Base-by-base conservation (phyloP, 2,797 vertebrate species). In the Pipistrellus kuhlii region DNA sequence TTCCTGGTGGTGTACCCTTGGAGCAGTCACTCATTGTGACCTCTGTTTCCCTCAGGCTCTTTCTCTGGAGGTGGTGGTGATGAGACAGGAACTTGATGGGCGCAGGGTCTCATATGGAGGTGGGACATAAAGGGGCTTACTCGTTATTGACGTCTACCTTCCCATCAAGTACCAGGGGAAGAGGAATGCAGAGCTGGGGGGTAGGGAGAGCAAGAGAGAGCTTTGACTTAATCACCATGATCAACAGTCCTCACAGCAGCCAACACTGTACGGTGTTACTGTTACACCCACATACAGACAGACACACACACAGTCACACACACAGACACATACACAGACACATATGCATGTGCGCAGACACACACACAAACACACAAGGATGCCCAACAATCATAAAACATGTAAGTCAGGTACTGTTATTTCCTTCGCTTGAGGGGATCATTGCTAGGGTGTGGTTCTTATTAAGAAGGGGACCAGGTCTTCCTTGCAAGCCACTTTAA, bases 381-480 rank as follows among this genome's bases (percentile, higher is more conserved):
- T 30, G 44, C 12, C n/a, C 13, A 27, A 23, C 10, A 82, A 21
- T 46, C 27, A 64, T 23, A 38, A 87, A 41, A 64, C 10, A 1
- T 64, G 30, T 25, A 75, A 82, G 18, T n/a, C 1, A n/a, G 14
- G 9, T 27, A 27, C 41, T 68, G 4, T 41, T 71, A 44, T 46
- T 91, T 82, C 86, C 57, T 38, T 41, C 13, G 17, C 14, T 72
- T 51, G 69, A 57, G 44, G 15, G 85, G 73, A 87, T 4, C 41
- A 3, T 69, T 81, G 30, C 57, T 66, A 69, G 77, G 64, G 46
- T 77, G 17, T 66, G 21, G 10, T 59, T 92, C 55, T 92, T 92
- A n/a, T 14, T 93, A 69, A 77, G 62, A 95, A 93, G 20, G 35
- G n/a, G 92, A 68, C 66, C 20, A 27, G 48, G 38, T n/a, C 71